A percentile compares a stretch with the other conserved stretches of the same genome.
Evolutionary conservation across 2,797 vertebrate species (phyloP).

Genomic region (Urosaurus nigricauda): DNA sequence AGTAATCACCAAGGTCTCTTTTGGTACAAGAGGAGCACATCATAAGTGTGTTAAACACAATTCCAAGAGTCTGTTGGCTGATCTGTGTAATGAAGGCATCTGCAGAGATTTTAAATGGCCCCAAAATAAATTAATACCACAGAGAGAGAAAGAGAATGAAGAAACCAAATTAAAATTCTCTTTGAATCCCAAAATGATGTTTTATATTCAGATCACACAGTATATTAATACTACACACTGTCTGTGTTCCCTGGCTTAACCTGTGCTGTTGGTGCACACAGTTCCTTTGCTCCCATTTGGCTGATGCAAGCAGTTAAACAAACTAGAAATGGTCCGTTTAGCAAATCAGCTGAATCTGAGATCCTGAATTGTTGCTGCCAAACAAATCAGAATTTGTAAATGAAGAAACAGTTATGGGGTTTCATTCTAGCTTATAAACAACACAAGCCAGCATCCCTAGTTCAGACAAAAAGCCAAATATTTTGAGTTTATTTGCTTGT

Average conservation of each 20-base stretch:
- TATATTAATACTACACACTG: background rate
- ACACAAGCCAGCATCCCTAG: background rate
- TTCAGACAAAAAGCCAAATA: background rate
- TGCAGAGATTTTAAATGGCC: conserved; percentile 14
- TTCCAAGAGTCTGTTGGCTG: conserved; percentile 35
- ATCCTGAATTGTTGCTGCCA: background rate
- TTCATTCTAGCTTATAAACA: background rate
- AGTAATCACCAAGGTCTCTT: conserved; percentile 59
- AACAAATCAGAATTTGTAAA: background rate
- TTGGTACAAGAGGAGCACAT: conserved; percentile 51
- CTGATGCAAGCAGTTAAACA: background rate
- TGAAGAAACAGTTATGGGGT: background rate
- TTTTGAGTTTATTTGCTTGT: background rate
- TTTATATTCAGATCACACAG: conserved; percentile 13
- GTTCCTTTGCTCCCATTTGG: background rate
- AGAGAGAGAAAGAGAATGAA: conserved; percentile 28
- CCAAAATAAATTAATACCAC: background rate
- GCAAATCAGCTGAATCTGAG: background rate
- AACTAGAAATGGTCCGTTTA: background rate
- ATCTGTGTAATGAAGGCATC: conserved; percentile 33
- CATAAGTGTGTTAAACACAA: conserved; percentile 46
- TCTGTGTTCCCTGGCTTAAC: background rate
- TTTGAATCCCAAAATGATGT: background rate
- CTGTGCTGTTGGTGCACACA: background rate
- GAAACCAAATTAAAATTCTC: conserved; percentile 19